Percentiles rank a stretch among this genome's conserved stretches.
phyloP scores from a whole-genome alignment of 2,888 invertebrate species.

The Acronicta aceris region DNA sequence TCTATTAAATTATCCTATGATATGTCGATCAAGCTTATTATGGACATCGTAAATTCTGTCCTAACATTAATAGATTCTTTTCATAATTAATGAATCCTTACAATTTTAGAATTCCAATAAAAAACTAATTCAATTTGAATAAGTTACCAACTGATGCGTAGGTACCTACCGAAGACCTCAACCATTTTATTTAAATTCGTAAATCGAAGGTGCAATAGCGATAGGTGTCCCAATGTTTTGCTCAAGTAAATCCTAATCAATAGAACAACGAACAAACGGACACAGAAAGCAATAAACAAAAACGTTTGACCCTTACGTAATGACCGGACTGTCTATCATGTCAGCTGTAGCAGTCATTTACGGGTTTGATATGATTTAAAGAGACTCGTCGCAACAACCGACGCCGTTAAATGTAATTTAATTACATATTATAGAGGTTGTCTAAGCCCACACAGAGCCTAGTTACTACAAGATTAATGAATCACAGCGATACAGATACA shows the following conservation, averaged over 20 bases:
- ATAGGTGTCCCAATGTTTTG: conserved; percentile 11
- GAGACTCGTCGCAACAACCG: conserved; percentile 67
- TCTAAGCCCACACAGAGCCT: conserved; percentile 84
- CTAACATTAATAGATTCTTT: conserved; percentile 29
- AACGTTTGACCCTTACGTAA: conserved; percentile 45
- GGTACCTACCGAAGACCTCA: too few relatives aligned
- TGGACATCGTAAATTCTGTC: conserved; percentile 52
- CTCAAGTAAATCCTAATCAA: conserved; percentile 36
- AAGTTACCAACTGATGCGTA: too few relatives aligned
- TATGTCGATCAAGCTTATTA: conserved; percentile 61
- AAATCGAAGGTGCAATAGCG: conserved; percentile 5
- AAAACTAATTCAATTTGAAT: neutral
- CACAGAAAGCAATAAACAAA: conserved; percentile 42
- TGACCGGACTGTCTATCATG: conserved; percentile 55
- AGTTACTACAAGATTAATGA: conserved; percentile 85
- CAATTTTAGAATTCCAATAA: conserved; percentile 8
- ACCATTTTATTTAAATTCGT: too few relatives aligned
- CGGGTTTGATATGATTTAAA: conserved; percentile 80
- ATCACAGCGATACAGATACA: conserved; percentile 70
- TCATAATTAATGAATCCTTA: conserved; percentile 14
- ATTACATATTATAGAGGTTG: conserved; percentile 79
- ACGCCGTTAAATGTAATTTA: conserved; percentile 82
- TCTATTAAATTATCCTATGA: conserved; percentile 60
- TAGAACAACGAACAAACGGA: conserved; percentile 43
- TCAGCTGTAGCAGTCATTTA: conserved; percentile 64